Conservation (phyloP, 2,888 invertebrate genomes). For the Campoplex capitator region DNA sequence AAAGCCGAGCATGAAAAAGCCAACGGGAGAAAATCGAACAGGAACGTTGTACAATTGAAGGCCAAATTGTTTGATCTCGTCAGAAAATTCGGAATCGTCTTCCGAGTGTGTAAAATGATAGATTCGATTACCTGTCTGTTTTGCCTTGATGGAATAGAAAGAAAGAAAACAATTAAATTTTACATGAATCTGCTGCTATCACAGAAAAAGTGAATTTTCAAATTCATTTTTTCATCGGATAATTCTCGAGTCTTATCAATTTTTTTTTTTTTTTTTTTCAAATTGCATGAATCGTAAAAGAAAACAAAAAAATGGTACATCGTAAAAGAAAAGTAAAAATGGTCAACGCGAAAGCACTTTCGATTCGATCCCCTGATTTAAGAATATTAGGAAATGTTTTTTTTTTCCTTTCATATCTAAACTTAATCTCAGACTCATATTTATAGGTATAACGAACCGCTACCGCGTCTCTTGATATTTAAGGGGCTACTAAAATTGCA, state of each 20-base stretch:
- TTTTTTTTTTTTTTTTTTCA: neutral
- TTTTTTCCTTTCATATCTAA: neutral
- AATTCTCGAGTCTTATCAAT: too few species aligned
- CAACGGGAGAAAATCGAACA: constrained; percentile 61
- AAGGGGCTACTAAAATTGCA: neutral
- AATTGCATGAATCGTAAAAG: neutral
- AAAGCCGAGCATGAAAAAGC: constrained; percentile 65
- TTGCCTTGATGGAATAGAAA: constrained; percentile 5
- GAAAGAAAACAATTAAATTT: neutral
- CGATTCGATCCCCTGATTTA: neutral
- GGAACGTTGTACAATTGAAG: constrained; percentile 68
- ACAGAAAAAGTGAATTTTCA: neutral
- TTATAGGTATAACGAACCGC: neutral
- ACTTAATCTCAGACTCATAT: neutral
- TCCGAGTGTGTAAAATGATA: constrained; percentile 21
- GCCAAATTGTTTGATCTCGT: constrained; percentile 65
- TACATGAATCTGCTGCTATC: too few species aligned
- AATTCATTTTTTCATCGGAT: neutral
- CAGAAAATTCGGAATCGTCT: constrained; percentile 29
- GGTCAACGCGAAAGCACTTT: neutral
- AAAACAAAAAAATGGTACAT: neutral
- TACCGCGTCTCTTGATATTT: too few species aligned
- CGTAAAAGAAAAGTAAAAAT: neutral
- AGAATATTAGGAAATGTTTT: neutral
- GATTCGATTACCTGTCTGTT: constrained; percentile 53